Conservation (phyloP, 2,113 vertebrate species). For the Phylloscopus whistleri region DNA sequence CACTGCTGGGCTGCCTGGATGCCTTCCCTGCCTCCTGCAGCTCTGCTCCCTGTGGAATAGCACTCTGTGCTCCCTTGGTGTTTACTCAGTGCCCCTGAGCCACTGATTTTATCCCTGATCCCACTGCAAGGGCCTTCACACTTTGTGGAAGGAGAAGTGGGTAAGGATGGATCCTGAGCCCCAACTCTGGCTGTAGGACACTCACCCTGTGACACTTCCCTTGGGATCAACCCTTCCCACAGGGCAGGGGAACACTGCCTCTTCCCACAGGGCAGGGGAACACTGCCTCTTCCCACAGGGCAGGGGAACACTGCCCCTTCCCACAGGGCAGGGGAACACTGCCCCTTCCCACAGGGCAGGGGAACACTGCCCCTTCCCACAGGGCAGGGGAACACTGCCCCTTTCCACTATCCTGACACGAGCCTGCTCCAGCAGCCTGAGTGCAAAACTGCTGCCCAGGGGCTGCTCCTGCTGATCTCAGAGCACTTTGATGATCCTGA, state of each 20-base stretch:
- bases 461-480: not conserved
- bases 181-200: not conserved
- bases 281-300: not conserved
- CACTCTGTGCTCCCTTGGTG: not conserved
- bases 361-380: not conserved
- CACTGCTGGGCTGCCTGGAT: not conserved
- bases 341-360: no score
- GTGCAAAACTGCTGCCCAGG: not conserved
- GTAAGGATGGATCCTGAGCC: not conserved
- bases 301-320: not conserved
- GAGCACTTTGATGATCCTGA: not conserved
- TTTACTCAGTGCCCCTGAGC: not conserved
- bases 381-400: accelerated
- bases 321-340: not conserved
- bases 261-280: no score
- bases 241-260: no score
- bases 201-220: accelerated
- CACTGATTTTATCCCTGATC: not conserved
- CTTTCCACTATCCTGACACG: accelerated
- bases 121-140: not conserved
- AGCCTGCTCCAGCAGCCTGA: not conserved
- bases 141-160: not conserved
- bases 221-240: no score
- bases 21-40: not conserved
- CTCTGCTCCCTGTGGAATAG: not conserved